These are phyloP conservation scores for Chironomus riparius DNA, from an alignment of 2,888 invertebrate species.

Conservation along the genomic window DNA sequence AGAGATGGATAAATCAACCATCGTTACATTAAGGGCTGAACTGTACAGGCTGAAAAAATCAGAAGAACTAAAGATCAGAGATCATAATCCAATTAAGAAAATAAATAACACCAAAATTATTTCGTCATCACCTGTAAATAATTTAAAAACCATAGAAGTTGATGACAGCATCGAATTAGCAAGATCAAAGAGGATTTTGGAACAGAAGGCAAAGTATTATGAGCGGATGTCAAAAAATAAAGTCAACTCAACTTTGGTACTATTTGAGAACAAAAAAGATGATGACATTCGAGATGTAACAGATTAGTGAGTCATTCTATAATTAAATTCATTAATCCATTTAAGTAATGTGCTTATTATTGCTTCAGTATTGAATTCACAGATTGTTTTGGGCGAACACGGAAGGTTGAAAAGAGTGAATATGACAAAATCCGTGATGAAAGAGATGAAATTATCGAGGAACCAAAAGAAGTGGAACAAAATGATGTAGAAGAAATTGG, in stretches of 20 bases:
- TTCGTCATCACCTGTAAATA: neutral
- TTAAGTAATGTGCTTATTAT: constrained; percentile 4
- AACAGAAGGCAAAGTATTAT: constrained; percentile 42
- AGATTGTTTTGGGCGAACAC: constrained; percentile 79
- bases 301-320: constrained; percentile 45
- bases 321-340: too few species aligned
- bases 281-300: constrained; percentile 37
- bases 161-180: constrained; percentile 37
- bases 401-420: constrained; percentile 73
- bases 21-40: constrained; percentile 84
- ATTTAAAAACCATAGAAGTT: constrained; percentile 33
- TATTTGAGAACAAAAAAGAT: constrained; percentile 40
- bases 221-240: constrained; percentile 41
- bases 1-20: constrained; percentile 41
- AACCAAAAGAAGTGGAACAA: neutral
- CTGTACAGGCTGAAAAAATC: constrained; percentile 62
- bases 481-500: neutral
- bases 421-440: constrained; percentile 55
- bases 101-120: neutral
- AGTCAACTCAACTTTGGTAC: constrained; percentile 37
- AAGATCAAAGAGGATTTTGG: constrained; percentile 43
- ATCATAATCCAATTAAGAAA: constrained; percentile 38
- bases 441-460: constrained; percentile 45
- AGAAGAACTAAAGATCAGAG: constrained; percentile 63
- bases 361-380: constrained; percentile 70